Evolutionary conservation across 2,888 invertebrate genomes (phyloP).

Genomic region (Blera fallax): DNA sequence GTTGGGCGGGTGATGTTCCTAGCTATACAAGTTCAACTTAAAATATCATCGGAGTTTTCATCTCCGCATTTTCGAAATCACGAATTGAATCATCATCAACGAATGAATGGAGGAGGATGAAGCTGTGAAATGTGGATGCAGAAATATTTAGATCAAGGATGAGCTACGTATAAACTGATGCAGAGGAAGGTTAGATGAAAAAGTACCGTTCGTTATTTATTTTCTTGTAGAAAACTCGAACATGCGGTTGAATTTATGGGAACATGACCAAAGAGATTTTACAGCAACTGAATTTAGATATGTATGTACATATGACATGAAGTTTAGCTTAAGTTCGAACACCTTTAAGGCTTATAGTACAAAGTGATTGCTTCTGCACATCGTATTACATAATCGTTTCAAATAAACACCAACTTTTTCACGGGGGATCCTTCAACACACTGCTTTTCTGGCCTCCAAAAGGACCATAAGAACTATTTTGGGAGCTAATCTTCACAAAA

Average conservation of each 20-base stretch:
- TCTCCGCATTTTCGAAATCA: slow-evolving; percentile 18
- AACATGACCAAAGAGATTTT: too few relatives aligned
- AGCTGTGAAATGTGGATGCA: neutral
- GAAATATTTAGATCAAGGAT: slow-evolving; percentile 1
- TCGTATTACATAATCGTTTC: too few relatives aligned
- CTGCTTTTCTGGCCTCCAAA: too few relatives aligned
- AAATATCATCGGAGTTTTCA: slow-evolving; percentile 39
- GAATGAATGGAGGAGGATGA: slow-evolving; percentile 7
- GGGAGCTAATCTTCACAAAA: too few relatives aligned
- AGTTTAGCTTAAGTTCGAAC: too few relatives aligned
- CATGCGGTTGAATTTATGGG: neutral
- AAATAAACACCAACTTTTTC: too few relatives aligned
- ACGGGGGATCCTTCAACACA: too few relatives aligned
- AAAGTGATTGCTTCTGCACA: too few relatives aligned
- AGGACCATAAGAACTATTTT: too few relatives aligned
- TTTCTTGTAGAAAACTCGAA: neutral
- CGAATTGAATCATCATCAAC: slow-evolving; percentile 55
- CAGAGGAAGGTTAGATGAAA: neutral
- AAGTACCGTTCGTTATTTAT: neutral
- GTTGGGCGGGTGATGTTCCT: neutral
- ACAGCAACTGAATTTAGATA: too few relatives aligned
- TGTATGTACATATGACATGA: too few relatives aligned
- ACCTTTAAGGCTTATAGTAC: too few relatives aligned
- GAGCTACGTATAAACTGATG: neutral
- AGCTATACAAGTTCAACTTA: slow-evolving; percentile 9